Conservation (phyloP, 2,113 vertebrate genomes). For the Malaclemys terrapin region DNA sequence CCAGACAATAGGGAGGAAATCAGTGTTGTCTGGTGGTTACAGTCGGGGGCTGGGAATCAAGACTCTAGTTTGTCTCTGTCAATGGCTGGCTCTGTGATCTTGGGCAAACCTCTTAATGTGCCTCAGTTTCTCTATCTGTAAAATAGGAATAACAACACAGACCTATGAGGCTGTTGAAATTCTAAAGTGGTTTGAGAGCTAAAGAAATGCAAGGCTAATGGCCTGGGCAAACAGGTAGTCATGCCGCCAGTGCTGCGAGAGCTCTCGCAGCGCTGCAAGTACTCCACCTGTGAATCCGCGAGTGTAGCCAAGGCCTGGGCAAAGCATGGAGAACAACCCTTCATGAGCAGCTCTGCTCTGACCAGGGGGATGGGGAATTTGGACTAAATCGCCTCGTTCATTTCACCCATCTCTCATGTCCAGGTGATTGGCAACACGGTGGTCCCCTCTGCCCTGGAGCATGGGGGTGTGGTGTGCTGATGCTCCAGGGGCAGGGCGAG, state of each 20-base stretch:
- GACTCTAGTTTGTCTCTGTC: neutral
- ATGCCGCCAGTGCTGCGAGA: no score
- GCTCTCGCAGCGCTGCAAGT: no score
- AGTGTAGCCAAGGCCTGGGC: neutral
- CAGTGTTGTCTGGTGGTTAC: neutral
- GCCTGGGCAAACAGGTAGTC: neutral
- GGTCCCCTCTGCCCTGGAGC: no score
- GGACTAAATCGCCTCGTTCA: no score
- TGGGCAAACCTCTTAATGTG: neutral
- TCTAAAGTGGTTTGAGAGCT: neutral
- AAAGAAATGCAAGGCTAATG: neutral
- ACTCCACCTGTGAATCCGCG: no score
- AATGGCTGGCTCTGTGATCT: neutral
- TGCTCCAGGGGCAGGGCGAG: no score
- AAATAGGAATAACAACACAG: neutral
- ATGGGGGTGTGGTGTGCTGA: no score
- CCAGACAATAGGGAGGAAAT: rapidly evolving
- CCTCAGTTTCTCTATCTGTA: neutral
- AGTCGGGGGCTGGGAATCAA: neutral
- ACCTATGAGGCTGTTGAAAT: neutral
- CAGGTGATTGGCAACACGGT: no score
- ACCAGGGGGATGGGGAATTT: no score
- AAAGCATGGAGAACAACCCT: neutral
- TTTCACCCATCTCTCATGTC: no score
- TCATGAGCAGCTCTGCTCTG: no score